Conservation (phyloP, 2,888 invertebrate species). For the Gortyna flavago region DNA sequence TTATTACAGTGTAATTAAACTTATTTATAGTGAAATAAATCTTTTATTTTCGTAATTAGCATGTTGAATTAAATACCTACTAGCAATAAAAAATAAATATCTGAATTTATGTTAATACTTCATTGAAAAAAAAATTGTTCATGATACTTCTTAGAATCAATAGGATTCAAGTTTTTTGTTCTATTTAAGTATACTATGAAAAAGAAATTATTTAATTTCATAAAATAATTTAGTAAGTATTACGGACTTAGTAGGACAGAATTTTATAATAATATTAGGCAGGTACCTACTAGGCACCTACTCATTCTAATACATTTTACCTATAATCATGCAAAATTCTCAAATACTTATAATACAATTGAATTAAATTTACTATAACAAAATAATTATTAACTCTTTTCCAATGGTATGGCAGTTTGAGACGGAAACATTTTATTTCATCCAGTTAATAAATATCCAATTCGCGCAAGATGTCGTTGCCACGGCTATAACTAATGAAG, state of each 20-base stretch:
- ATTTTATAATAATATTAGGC: too few relatives aligned
- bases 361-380: neutral
- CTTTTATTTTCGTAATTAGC: constrained; percentile 1
- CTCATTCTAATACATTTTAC: too few relatives aligned
- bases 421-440: neutral
- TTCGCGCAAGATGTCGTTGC: neutral
- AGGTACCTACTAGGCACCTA: too few relatives aligned
- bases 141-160: neutral
- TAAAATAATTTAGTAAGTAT: too few relatives aligned
- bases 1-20: constrained; percentile 58
- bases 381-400: neutral
- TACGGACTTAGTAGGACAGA: too few relatives aligned
- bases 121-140: neutral
- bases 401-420: neutral
- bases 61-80: neutral
- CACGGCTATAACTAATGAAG: constrained; percentile 1
- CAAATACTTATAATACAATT: too few relatives aligned
- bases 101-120: too few relatives aligned
- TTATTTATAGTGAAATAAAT: constrained; percentile 27
- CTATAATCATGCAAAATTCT: too few relatives aligned
- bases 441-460: neutral
- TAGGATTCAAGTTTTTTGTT: too few relatives aligned
- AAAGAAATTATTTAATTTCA: too few relatives aligned
- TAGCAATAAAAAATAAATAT: neutral
- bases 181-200: neutral